Conservation (phyloP, 2,797 vertebrate species). For the Coregonus sp. region DNA sequence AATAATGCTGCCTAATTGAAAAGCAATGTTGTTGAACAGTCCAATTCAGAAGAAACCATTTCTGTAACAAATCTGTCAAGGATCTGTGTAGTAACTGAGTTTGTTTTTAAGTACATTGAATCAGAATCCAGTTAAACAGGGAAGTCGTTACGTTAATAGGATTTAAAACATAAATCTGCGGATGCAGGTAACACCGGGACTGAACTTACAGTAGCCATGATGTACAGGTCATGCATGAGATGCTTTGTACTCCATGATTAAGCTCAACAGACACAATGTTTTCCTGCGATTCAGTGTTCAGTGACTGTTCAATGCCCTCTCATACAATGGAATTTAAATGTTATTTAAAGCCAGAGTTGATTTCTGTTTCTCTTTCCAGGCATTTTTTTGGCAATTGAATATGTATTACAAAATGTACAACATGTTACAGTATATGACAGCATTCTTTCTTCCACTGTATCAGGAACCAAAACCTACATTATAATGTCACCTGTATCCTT, state of each 20-base stretch:
- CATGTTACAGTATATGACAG: neutral
- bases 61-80: constrained; percentile 62
- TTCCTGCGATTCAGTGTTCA: neutral
- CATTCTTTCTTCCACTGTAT: neutral
- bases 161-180: constrained; percentile 63
- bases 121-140: constrained; percentile 75
- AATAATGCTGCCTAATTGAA: constrained; percentile 29
- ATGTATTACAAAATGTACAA: neutral
- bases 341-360: neutral
- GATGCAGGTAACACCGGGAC: constrained; percentile 52
- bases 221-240: constrained; percentile 34
- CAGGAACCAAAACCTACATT: neutral
- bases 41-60: constrained; percentile 41
- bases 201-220: constrained; percentile 7
- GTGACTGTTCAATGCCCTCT: neutral
- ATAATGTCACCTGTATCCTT: constrained; percentile 45
- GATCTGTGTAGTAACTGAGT: constrained; percentile 64
- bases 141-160: constrained; percentile 76
- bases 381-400: neutral
- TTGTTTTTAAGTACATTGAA: constrained; percentile 71
- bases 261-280: neutral
- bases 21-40: constrained; percentile 22
- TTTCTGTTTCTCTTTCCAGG: neutral
- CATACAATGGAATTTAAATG: neutral
- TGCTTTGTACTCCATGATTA: neutral